These are phyloP conservation scores for Polypterus bichir DNA, from an alignment of 2,113 vertebrate genomes.

Conservation along the genomic window DNA sequence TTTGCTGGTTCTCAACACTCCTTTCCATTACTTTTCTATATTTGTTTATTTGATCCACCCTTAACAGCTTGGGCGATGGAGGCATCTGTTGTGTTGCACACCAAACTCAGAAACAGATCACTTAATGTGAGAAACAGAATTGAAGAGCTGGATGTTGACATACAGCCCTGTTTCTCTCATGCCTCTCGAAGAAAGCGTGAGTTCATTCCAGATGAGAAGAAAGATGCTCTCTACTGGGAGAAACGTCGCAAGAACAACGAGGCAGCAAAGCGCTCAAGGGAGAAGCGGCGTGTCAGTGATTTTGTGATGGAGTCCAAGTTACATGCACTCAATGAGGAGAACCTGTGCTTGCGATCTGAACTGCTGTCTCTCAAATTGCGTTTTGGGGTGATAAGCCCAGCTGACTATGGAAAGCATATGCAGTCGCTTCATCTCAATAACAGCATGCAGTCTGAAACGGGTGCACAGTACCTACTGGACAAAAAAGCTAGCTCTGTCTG, in stretches of 20 bases:
- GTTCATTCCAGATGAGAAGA: constrained; percentile 76
- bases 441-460: constrained; percentile 25
- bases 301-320: constrained; percentile 60
- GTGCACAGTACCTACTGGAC: constrained; percentile 22
- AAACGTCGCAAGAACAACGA: constrained; percentile 82
- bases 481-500: constrained; percentile 9
- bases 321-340: constrained; percentile 62
- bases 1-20: no score
- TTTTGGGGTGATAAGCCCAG: constrained; percentile 43
- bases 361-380: constrained; percentile 56
- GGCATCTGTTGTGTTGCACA: no score
- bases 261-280: constrained; percentile 74
- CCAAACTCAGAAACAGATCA: no score
- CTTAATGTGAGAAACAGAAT: no score
- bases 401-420: constrained; percentile 23
- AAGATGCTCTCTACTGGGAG: constrained; percentile 81
- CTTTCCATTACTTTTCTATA: no score
- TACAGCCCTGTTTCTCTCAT: neutral
- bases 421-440: constrained; percentile 16
- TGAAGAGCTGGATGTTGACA: neutral
- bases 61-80: no score
- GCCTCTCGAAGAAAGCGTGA: constrained; percentile 56
- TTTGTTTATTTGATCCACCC: no score
- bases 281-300: constrained; percentile 66
- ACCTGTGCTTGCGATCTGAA: constrained; percentile 57